Conservation (phyloP, 2,888 invertebrate species). For the Abrostola tripartita region DNA sequence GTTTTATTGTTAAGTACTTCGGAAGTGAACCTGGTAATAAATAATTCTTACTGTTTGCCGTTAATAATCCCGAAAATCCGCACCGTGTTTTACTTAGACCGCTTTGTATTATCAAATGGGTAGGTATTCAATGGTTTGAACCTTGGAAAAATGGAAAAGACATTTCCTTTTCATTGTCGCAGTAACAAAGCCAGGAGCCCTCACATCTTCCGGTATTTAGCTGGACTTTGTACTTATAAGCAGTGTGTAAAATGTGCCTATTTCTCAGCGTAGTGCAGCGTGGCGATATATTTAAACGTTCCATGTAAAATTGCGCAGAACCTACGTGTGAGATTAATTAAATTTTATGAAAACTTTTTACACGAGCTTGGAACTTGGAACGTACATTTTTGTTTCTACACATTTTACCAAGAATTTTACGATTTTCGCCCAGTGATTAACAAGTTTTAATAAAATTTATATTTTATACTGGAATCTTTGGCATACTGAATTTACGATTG, state of each 20-base stretch:
- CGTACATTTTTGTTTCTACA: constrained; percentile 55
- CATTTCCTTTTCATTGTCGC: constrained; percentile 76
- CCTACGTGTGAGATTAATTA: constrained; percentile 64
- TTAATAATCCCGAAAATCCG: constrained; percentile 59
- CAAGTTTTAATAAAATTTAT: constrained; percentile 48
- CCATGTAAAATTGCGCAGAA: constrained; percentile 55
- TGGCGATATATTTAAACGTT: constrained; percentile 52
- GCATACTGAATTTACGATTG: constrained; percentile 23
- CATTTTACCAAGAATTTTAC: constrained; percentile 59
- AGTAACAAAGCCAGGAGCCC: constrained; percentile 76
- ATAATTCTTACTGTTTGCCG: constrained; percentile 62
- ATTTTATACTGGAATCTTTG: constrained; percentile 28
- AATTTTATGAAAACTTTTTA: constrained; percentile 64
- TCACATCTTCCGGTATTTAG: constrained; percentile 77
- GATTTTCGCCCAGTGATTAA: constrained; percentile 57
- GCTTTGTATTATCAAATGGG: constrained; percentile 57
- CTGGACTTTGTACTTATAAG: constrained; percentile 68
- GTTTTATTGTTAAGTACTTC: constrained; percentile 60
- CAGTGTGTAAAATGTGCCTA: constrained; percentile 48
- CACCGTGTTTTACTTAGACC: constrained; percentile 48
- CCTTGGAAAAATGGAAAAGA: constrained; percentile 72
- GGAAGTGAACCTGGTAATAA: constrained; percentile 57
- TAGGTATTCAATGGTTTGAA: constrained; percentile 64
- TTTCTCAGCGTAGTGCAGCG: constrained; percentile 28
- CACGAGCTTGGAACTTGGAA: constrained; percentile 58